A percentile compares a stretch with the other conserved stretches of the same genome.
Conservation (phyloP, 2,797 vertebrate genomes). For the Scomberomorus guttatus region DNA sequence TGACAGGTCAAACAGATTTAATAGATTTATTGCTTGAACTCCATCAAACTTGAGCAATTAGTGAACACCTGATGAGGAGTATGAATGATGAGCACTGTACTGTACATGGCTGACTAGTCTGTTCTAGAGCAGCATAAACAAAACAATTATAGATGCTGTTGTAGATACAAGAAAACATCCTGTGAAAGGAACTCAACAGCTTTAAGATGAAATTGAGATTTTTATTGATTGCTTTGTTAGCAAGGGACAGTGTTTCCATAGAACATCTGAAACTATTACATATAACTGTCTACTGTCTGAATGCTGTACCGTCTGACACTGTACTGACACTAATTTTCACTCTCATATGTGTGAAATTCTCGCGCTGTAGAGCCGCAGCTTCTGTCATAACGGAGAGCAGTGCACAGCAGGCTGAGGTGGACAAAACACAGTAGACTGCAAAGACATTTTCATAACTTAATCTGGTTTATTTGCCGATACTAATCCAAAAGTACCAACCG, state of each 20-base stretch:
- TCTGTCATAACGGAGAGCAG: too few species aligned
- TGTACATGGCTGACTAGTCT: constrained; percentile 6
- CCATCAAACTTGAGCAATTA: constrained; percentile 24
- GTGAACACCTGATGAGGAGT: not conserved
- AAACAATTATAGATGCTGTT: constrained; percentile 34
- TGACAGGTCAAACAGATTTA: constrained; percentile 17
- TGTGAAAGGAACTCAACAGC: not conserved
- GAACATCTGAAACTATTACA: constrained; percentile 13
- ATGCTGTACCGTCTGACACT: constrained; percentile 5
- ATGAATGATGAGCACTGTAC: constrained; percentile 19
- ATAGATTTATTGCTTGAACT: constrained; percentile 35
- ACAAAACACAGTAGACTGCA: too few species aligned
- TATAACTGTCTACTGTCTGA: constrained; percentile 11
- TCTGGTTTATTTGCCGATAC: too few species aligned
- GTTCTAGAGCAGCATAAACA: not conserved
- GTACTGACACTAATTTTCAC: too few species aligned
- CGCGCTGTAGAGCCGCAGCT: too few species aligned
- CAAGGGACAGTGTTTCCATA: constrained; percentile 31
- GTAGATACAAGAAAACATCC: constrained; percentile 17
- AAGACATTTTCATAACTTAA: too few species aligned
- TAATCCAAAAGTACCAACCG: too few species aligned
- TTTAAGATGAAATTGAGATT: constrained; percentile 32
- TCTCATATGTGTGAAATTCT: too few species aligned
- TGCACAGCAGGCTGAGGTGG: too few species aligned
- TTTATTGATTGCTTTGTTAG: constrained; percentile 23